phyloP scores from a whole-genome alignment of 2,797 vertebrate species.

The Hipposideros larvatus region DNA sequence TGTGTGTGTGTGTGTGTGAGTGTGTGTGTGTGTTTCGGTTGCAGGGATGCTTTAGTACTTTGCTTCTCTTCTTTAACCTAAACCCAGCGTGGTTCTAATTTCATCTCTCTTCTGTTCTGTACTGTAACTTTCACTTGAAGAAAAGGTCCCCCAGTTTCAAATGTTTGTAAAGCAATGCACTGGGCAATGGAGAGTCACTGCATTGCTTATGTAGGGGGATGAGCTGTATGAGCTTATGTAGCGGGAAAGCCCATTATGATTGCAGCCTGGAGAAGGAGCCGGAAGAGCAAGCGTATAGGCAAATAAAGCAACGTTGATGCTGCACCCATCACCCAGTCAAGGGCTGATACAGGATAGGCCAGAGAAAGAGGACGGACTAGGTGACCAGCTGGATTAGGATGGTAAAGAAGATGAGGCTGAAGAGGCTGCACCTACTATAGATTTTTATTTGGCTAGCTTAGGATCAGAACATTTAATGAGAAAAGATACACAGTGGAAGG shows the following conservation, averaged over 20 bases:
- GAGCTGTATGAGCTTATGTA: background rate
- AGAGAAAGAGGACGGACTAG: background rate
- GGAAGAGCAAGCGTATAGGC: background rate
- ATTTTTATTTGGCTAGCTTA: background rate
- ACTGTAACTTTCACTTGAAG: background rate
- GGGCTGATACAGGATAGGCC: too few relatives aligned
- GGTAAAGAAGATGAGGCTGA: background rate
- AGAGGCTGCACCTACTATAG: background rate
- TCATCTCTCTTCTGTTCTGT: background rate
- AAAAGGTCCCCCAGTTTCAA: background rate
- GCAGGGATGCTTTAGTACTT: background rate
- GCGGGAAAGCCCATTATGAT: background rate
- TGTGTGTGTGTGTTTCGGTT: background rate
- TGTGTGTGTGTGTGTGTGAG: background rate
- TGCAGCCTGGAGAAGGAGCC: background rate
- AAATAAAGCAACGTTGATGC: background rate
- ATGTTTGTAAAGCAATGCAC: background rate
- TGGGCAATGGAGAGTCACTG: background rate
- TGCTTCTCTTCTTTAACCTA: background rate
- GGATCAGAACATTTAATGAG: background rate
- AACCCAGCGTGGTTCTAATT: background rate
- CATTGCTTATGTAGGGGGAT: background rate
- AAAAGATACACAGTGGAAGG: background rate
- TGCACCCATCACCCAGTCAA: background rate
- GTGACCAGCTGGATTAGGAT: background rate